Percentiles rank a stretch among this genome's conserved stretches.
Conservation (phyloP, 2,888 invertebrate genomes). For the Sinhomidia bicolor region DNA sequence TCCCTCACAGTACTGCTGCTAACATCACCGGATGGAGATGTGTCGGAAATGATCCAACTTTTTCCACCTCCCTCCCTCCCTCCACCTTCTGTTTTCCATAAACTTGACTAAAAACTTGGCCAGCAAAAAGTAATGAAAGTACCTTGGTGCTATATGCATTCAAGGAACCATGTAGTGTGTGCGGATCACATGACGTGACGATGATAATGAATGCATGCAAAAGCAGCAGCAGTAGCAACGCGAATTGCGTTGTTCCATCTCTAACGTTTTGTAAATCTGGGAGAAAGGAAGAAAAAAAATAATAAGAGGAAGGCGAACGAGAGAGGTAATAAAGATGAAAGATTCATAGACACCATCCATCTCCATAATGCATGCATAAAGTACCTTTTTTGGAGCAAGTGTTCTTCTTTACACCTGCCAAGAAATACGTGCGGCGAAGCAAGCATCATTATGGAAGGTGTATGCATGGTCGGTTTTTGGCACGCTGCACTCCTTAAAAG, state of each 20-base stretch:
- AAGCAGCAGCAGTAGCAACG: slow-evolving; percentile 30
- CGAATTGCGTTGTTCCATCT: slow-evolving; percentile 22
- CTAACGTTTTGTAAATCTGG: slow-evolving; percentile 57
- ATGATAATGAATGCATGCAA: slow-evolving; percentile 45
- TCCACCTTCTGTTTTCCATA: slow-evolving; percentile 40
- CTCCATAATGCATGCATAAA: slow-evolving; percentile 48
- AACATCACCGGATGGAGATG: background rate
- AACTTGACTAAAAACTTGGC: background rate
- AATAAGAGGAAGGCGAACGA: background rate
- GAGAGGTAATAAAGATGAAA: slow-evolving; percentile 60
- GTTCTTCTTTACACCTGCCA: slow-evolving; percentile 50
- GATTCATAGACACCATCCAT: slow-evolving; percentile 59
- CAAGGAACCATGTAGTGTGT: too few species aligned
- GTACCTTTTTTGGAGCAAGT: slow-evolving; percentile 18
- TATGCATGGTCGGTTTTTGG: slow-evolving; percentile 48
- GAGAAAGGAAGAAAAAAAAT: background rate
- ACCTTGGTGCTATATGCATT: too few species aligned
- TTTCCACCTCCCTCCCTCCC: slow-evolving; percentile 39
- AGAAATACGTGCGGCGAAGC: slow-evolving; percentile 27
- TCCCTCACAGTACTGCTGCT: background rate
- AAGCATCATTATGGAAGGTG: background rate
- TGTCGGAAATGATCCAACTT: slow-evolving; percentile 60
- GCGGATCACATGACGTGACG: slow-evolving; percentile 33
- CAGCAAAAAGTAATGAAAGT: background rate
- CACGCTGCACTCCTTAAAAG: slow-evolving; percentile 33